Conservation (phyloP, 1,140 invertebrate genomes). For the Chymomyza costata region DNA sequence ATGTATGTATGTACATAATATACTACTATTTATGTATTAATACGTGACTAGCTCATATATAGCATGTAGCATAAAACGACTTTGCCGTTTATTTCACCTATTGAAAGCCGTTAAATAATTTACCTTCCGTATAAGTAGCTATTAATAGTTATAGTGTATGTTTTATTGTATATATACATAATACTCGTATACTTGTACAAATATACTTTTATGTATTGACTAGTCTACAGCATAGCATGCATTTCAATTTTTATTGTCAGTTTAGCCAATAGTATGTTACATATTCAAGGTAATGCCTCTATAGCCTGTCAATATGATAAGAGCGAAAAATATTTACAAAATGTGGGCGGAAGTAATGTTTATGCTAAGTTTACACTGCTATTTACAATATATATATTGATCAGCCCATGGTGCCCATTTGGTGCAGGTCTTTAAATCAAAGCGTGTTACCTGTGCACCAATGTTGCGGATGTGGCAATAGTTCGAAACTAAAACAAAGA, state of each 20-base stretch:
- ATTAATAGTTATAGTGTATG: too few species aligned
- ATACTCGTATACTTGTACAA: conserved; percentile 44
- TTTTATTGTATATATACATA: conserved; percentile 41
- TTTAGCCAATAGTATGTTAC: conserved; percentile 31
- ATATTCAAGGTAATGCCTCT: conserved; percentile 50
- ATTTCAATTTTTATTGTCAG: conserved; percentile 36
- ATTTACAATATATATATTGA: too few species aligned
- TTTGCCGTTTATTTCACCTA: conserved; percentile 9
- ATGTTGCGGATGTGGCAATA: too few species aligned
- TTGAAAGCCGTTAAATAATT: conserved; percentile 26
- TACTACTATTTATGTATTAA: conserved; percentile 4
- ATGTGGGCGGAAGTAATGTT: conserved; percentile 19
- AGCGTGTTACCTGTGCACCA: too few species aligned
- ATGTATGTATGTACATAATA: conserved; percentile 8
- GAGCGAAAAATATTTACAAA: conserved; percentile 14
- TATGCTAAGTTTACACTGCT: too few species aligned
- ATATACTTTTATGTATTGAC: conserved; percentile 44
- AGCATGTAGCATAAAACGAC: neutral
- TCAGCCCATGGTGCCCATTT: too few species aligned
- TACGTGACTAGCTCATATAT: too few species aligned
- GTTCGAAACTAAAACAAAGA: too few species aligned
- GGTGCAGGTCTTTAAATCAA: too few species aligned
- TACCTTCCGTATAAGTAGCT: conserved; percentile 44
- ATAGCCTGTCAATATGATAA: conserved; percentile 16
- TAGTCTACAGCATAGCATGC: conserved; percentile 17